Evolutionary conservation across 2,888 invertebrate genomes (phyloP).

Genomic region (Andrena chrysosceles): DNA sequence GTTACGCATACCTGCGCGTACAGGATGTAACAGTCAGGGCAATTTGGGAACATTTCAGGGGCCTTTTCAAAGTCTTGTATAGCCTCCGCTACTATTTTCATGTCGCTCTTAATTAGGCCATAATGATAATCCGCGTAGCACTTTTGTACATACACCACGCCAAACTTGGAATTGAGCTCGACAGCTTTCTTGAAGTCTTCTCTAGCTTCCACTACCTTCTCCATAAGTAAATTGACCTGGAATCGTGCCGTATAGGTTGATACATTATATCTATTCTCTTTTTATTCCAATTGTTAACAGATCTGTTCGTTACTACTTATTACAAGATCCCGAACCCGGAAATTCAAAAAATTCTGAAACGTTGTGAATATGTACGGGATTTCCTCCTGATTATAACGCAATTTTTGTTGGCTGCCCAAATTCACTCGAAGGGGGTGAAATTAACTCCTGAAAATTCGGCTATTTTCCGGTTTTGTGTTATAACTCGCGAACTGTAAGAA

Average conservation of each 20-base stretch:
- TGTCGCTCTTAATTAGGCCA: conserved; percentile 88
- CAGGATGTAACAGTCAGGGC: conserved; percentile 94
- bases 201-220: conserved; percentile 92
- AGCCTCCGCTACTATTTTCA: conserved; percentile 88
- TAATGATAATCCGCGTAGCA: conserved; percentile 95
- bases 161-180: conserved; percentile 92
- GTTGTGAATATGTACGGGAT: too few relatives aligned
- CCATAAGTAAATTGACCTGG: conserved; percentile 93
- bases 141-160: conserved; percentile 95
- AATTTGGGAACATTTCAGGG: conserved; percentile 92
- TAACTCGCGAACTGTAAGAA: too few relatives aligned
- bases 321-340: not conserved
- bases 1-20: conserved; percentile 91
- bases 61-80: conserved; percentile 91
- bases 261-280: not conserved
- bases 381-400: too few relatives aligned
- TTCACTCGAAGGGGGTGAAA: too few relatives aligned
- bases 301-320: not conserved
- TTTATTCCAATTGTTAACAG: conserved; percentile 44
- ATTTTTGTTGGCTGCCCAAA: too few relatives aligned
- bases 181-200: conserved; percentile 94
- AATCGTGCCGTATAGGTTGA: not conserved
- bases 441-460: too few relatives aligned
- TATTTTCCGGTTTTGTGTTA: too few relatives aligned
- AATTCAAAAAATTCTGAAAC: too few relatives aligned